Percentiles rank a stretch among this genome's conserved stretches.
Evolutionary conservation across 2,888 invertebrate genomes (phyloP).

Genomic region (Agelastica alni): DNA sequence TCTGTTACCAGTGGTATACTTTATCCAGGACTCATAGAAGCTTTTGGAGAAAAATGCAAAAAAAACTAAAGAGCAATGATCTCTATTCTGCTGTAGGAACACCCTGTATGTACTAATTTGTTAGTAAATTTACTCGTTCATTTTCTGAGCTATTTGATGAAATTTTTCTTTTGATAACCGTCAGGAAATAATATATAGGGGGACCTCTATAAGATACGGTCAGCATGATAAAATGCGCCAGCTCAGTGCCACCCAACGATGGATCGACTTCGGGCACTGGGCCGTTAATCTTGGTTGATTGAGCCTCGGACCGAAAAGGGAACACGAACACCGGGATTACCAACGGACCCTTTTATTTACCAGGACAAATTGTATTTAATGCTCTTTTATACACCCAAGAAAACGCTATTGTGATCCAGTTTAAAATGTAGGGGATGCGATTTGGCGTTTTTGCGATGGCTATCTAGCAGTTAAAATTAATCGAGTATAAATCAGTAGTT

Average conservation of each 20-base stretch:
- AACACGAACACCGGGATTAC: conserved; percentile 9
- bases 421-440: conserved; percentile 1
- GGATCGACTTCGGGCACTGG: conserved; percentile 6
- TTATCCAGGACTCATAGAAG: no score
- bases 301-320: conserved; percentile 3
- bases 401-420: conserved; percentile 8
- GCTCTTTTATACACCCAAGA: conserved; percentile 18
- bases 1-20: no score
- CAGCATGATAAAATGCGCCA: conserved; percentile 17
- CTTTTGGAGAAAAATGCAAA: no score
- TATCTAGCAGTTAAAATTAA: no score
- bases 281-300: conserved; percentile 10
- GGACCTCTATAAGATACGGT: conserved; percentile 21
- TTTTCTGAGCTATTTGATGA: conserved; percentile 16
- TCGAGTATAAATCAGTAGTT: no score
- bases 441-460: no score
- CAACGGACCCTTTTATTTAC: conserved; percentile 11
- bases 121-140: no score
- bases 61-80: no score
- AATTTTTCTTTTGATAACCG: conserved; percentile 22
- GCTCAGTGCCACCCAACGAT: conserved; percentile 3
- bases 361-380: conserved; percentile 17
- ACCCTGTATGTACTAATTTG: no score
- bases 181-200: conserved; percentile 18
- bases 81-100: no score